Conservation (phyloP, 2,888 invertebrate genomes). For the Tetramorium bicarinatum region DNA sequence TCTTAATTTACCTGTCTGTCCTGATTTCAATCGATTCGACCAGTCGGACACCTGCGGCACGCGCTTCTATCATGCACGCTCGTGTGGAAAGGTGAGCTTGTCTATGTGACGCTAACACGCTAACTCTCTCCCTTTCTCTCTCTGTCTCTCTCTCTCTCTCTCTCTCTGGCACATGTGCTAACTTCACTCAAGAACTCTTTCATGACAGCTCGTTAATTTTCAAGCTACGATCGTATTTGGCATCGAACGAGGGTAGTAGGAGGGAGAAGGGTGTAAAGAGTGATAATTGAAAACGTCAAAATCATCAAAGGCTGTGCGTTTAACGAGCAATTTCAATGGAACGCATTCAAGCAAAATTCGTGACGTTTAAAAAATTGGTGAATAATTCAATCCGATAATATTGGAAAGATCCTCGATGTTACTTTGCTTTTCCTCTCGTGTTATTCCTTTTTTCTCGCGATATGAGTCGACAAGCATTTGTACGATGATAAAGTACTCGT, state of each 20-base stretch:
- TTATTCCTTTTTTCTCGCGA: not conserved
- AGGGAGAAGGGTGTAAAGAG: not conserved
- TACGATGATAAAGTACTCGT: not conserved
- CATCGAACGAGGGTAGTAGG: constrained; percentile 7
- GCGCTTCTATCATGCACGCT: constrained; percentile 53
- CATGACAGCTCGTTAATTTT: constrained; percentile 74
- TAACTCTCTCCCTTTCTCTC: not conserved
- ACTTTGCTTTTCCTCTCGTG: not conserved
- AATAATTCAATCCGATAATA: constrained; percentile 3
- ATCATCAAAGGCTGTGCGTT: constrained; percentile 63
- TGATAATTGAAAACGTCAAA: constrained; percentile 74
- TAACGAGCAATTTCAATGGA: constrained; percentile 47
- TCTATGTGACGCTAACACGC: constrained; percentile 18
- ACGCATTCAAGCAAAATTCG: constrained; percentile 35
- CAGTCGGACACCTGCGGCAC: constrained; percentile 41
- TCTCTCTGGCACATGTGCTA: constrained; percentile 16
- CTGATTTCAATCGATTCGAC: constrained; percentile 70
- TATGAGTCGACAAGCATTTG: not conserved
- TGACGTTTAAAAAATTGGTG: constrained; percentile 31
- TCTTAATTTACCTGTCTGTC: constrained; percentile 75
- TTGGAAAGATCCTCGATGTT: not conserved
- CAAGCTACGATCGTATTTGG: constrained; percentile 59
- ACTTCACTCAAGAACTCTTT: constrained; percentile 66
- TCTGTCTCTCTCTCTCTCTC: not conserved
- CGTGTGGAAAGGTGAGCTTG: constrained; percentile 48